A percentile compares a stretch with the other conserved stretches of the same genome.
Conservation (phyloP, 2,797 vertebrate species). For the Kryptopterus vitreolus region DNA sequence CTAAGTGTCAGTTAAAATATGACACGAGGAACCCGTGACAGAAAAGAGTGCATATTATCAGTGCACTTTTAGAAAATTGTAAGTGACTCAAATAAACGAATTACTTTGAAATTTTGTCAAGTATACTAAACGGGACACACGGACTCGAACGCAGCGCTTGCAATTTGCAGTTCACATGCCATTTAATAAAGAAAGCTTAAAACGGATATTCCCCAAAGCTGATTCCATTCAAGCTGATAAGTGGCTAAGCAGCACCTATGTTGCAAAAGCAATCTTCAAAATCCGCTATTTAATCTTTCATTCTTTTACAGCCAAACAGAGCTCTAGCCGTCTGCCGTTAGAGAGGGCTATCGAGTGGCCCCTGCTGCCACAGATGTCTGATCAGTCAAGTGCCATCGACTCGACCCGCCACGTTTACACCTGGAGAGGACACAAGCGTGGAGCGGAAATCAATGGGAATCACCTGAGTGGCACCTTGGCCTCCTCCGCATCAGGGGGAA, state of each 20-base stretch:
- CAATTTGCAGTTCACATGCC: background rate
- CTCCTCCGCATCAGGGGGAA: slow-evolving; percentile 33
- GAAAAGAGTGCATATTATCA: background rate
- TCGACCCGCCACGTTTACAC: slow-evolving; percentile 61
- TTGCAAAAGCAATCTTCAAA: slow-evolving; percentile 44
- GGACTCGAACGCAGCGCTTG: background rate
- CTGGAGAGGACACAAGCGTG: slow-evolving; percentile 56
- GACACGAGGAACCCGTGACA: slow-evolving; percentile 30
- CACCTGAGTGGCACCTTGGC: slow-evolving; percentile 62
- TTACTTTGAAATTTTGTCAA: background rate
- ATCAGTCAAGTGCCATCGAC: slow-evolving; percentile 61
- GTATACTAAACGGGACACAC: background rate
- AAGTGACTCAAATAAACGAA: background rate
- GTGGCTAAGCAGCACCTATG: slow-evolving; percentile 60
- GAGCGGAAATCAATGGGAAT: slow-evolving; percentile 62
- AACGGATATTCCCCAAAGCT: slow-evolving; percentile 47
- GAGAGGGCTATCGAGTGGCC: slow-evolving; percentile 54
- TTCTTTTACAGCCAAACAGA: slow-evolving; percentile 28
- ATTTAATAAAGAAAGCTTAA: slow-evolving; percentile 41
- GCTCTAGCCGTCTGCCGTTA: slow-evolving; percentile 44
- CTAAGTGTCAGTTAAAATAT: slow-evolving; percentile 45
- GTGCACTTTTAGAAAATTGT: background rate
- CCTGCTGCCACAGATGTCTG: slow-evolving; percentile 55
- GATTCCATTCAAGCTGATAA: slow-evolving; percentile 66
- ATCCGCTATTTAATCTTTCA: slow-evolving; percentile 40